Base-by-base conservation (phyloP, 1,140 invertebrate species). In the Rhagoletis zephyria region DNA sequence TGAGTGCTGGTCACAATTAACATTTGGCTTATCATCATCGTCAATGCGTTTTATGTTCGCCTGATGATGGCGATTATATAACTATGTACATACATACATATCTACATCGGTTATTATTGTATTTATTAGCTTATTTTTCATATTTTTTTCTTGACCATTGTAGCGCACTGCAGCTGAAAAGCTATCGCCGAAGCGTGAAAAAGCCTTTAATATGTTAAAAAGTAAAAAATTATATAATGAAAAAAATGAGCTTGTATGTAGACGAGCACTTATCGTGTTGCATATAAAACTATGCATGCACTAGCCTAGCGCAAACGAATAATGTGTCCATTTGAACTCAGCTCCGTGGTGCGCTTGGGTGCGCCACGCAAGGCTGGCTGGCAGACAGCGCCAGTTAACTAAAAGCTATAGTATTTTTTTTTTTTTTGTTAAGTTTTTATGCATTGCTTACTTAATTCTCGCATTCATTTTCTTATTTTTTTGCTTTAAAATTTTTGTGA, bases 191-290 rank as follows among this genome's bases (percentile, higher is more conserved):
- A 56, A 81, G 74, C 74, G 74, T 81, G 74, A 81, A 81, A 81
- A 81, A 5, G 74, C 74, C 56, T 81, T 81, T 81, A 81, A 81
- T 81, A 81, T 81, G 74, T 81, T 81, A 81, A 81, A 56, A 77
- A n/a, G 48, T 59, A 7, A 19, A 51, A 9, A 81, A 81, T 48
- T 48, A 10, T 48, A 10, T 48, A 14, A 59, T 56, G 7, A 56
- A 81, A 42, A 70, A 70, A 45, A n/a, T 30, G 30, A 30, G 30
- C 30, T 30, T 30, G 30, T 30, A 30, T 56, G n/a, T 63, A 14
- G 61, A 9, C 19, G 7, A 3, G 40, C 67, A 12, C 70, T 74
- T 74, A 51, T 74, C 70, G 70, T 30, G 30, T 4, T 14, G 70
- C 70, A 74, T 74, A 51, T 51, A 74, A 74, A 14, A 40, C 30